Evolutionary conservation across 2,888 invertebrate genomes (phyloP).

Genomic region (Spatulosminthurus flaviceps): DNA sequence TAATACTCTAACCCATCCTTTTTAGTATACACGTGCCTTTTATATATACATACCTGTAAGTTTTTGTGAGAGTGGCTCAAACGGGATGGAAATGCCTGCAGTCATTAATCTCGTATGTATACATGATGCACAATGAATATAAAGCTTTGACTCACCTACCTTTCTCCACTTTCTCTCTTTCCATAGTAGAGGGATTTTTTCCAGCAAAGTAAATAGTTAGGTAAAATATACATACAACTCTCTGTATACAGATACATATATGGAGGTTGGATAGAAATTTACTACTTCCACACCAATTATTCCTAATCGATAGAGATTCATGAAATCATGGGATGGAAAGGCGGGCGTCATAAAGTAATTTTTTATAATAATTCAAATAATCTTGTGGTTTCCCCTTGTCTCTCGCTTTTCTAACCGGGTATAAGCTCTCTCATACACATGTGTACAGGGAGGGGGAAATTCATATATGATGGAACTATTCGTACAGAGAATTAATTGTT

Average conservation of each 20-base stretch:
- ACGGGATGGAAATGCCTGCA: background rate
- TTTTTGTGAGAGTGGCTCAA: background rate
- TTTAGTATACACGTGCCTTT: background rate
- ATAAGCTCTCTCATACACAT: background rate
- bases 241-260: background rate
- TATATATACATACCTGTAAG: background rate
- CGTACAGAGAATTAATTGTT: background rate
- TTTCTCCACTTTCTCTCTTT: background rate
- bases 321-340: background rate
- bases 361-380: slow-evolving; percentile 10
- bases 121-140: background rate
- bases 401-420: background rate
- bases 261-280: background rate
- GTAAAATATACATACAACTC: background rate
- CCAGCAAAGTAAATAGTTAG: background rate
- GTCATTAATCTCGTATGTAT: slow-evolving; percentile 14
- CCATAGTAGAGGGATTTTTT: background rate
- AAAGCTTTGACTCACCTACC: background rate
- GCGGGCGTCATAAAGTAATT: slow-evolving; percentile 1
- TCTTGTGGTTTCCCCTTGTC: background rate
- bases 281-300: slow-evolving; percentile 1
- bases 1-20: background rate
- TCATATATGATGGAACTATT: background rate
- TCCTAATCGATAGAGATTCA: slow-evolving; percentile 9
- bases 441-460: background rate